Percentiles rank a stretch among this genome's conserved stretches.
These are phyloP conservation scores for Periphyllus acericola DNA, from an alignment of 2,888 invertebrate genomes.

Conservation along the genomic window DNA sequence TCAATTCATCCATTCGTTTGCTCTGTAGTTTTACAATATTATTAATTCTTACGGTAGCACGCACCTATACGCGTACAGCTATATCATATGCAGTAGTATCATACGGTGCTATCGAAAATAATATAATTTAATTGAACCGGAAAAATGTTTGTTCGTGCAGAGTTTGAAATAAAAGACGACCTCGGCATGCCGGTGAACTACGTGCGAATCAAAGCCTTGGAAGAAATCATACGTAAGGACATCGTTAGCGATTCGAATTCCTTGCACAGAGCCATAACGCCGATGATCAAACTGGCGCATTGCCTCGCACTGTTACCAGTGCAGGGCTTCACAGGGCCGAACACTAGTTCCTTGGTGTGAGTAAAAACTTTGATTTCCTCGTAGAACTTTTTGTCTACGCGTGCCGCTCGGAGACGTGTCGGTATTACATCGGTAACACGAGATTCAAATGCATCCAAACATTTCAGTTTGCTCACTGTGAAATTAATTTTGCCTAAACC, in stretches of 20 bases:
- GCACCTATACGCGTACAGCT: too few species aligned
- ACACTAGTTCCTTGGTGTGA: conserved; percentile 68
- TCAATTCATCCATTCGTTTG: too few species aligned
- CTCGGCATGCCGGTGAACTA: conserved; percentile 22
- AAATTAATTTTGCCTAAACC: not conserved
- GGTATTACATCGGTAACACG: not conserved
- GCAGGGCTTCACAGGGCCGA: conserved; percentile 68
- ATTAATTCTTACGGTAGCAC: too few species aligned
- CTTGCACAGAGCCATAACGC: conserved; percentile 69
- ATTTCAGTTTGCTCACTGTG: not conserved
- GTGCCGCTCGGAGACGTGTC: too few species aligned
- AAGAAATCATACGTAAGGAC: conserved; percentile 42
- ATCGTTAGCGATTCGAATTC: conserved; percentile 64
- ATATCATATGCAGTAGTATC: too few species aligned
- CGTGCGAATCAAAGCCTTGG: conserved; percentile 19
- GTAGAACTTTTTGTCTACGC: not conserved
- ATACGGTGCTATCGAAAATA: too few species aligned
- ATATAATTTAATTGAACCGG: too few species aligned
- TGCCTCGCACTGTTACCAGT: conserved; percentile 71
- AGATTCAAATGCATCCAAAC: not conserved
- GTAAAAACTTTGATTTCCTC: not conserved
- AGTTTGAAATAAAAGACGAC: conserved; percentile 18
- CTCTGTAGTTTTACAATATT: too few species aligned
- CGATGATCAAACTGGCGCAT: conserved; percentile 70
- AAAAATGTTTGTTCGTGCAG: not conserved